Evolutionary conservation across 2,797 vertebrate species (phyloP).

Genomic region (Onychomys leucogaster): DNA sequence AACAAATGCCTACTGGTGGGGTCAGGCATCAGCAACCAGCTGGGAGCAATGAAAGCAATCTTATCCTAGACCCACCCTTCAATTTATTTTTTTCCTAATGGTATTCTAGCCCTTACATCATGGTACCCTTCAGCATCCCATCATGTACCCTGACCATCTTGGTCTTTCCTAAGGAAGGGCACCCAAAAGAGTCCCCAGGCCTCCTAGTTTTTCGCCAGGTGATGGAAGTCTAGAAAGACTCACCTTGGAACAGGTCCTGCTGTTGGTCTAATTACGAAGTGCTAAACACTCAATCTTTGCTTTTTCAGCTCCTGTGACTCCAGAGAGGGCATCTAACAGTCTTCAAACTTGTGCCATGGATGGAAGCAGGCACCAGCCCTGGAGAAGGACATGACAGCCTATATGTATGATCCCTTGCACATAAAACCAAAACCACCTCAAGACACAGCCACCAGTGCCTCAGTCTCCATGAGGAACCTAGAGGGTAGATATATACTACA

Average conservation of each 20-base stretch:
- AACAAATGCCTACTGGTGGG: neutral
- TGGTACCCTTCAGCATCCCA: neutral
- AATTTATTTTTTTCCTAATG: accelerated
- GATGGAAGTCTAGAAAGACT: neutral
- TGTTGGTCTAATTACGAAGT: neutral
- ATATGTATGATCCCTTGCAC: neutral
- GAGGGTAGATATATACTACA: neutral
- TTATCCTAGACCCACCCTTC: neutral
- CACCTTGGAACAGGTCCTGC: neutral
- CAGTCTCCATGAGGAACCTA: neutral
- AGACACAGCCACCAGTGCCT: neutral
- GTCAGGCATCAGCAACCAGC: neutral
- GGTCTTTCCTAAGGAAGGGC: neutral
- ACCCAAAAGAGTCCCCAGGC: neutral
- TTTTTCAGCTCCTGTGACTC: constrained; percentile 62
- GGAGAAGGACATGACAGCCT: neutral
- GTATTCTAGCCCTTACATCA: neutral
- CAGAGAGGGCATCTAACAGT: neutral
- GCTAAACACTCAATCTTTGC: constrained; percentile 4
- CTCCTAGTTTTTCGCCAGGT: neutral
- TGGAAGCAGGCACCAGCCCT: neutral
- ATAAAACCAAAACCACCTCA: constrained; percentile 14
- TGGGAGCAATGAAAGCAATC: neutral
- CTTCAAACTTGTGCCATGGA: too few species aligned
- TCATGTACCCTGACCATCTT: neutral